A percentile compares a stretch with the other conserved stretches of the same genome.
phyloP scores from a whole-genome alignment of 2,888 invertebrate species.

The Thelaira solivaga region DNA sequence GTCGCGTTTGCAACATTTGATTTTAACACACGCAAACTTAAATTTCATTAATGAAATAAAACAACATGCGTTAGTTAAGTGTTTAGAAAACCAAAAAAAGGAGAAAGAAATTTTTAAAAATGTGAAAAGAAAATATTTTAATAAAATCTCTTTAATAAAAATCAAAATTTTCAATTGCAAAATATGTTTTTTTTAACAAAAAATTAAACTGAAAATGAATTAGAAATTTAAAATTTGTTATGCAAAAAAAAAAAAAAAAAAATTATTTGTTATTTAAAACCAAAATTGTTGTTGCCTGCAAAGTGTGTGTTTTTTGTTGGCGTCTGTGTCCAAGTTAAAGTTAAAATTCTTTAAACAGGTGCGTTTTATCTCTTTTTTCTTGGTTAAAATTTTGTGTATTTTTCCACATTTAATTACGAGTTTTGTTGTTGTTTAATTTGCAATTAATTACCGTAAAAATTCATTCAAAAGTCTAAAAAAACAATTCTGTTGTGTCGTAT shows the following conservation, averaged over 20 bases:
- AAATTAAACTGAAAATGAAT: background rate
- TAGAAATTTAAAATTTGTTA: background rate
- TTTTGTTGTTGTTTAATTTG: slow-evolving; percentile 35
- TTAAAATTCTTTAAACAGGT: slow-evolving; percentile 44
- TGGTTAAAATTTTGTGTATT: slow-evolving; percentile 7
- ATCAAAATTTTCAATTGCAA: background rate
- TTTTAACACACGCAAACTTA: slow-evolving; percentile 16
- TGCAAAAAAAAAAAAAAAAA: background rate
- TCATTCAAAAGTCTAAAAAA: slow-evolving; percentile 8
- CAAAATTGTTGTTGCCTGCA: background rate
- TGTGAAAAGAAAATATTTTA: background rate
- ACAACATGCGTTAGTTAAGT: slow-evolving; percentile 8
- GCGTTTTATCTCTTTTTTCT: slow-evolving; percentile 11
- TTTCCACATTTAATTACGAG: slow-evolving; percentile 40
- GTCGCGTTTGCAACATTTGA: slow-evolving; percentile 54
- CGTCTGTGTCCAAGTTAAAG: background rate
- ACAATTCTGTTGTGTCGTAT: background rate
- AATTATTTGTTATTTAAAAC: background rate
- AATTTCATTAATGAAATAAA: background rate
- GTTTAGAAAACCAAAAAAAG: background rate
- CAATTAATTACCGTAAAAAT: slow-evolving; percentile 48
- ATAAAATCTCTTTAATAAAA: background rate
- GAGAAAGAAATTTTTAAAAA: background rate
- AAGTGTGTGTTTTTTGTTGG: background rate
- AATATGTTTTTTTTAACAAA: background rate